Evolutionary conservation across 1,140 invertebrate species (phyloP).

Genomic region (Caenorhabditis briggsae): DNA sequence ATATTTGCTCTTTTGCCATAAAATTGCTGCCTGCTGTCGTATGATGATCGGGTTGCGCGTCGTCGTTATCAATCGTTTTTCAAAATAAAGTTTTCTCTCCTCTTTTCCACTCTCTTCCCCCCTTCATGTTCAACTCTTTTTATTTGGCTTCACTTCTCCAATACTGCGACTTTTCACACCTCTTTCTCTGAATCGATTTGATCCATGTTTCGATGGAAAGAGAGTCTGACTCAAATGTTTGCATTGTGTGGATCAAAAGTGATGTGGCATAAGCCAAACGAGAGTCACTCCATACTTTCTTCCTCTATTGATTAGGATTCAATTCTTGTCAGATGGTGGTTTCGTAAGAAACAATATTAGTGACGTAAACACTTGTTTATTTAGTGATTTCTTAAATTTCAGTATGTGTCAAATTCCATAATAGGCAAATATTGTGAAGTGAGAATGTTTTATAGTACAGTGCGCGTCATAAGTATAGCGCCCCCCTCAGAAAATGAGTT

Average conservation of each 20-base stretch:
- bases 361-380: conserved; percentile 37
- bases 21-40: background rate
- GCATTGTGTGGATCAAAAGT: conserved; percentile 31
- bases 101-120: background rate
- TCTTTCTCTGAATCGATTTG: conserved; percentile 31
- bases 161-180: conserved; percentile 33
- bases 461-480: too few species aligned
- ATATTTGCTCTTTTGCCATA: conserved; percentile 33
- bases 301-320: conserved; percentile 10
- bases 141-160: conserved; percentile 29
- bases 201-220: conserved; percentile 44
- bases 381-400: background rate
- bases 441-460: too few species aligned
- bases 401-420: background rate
- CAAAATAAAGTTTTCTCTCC: background rate
- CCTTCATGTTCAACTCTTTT: conserved; percentile 12
- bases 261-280: conserved; percentile 27
- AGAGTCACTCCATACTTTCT: background rate
- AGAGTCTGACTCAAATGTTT: conserved; percentile 21
- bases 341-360: conserved; percentile 25
- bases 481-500: too few species aligned
- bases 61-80: background rate
- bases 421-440: background rate
- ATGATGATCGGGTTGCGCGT: background rate
- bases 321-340: background rate